These are phyloP conservation scores for Leptura quadrifasciata DNA, from an alignment of 2,888 invertebrate species.

Conservation along the genomic window DNA sequence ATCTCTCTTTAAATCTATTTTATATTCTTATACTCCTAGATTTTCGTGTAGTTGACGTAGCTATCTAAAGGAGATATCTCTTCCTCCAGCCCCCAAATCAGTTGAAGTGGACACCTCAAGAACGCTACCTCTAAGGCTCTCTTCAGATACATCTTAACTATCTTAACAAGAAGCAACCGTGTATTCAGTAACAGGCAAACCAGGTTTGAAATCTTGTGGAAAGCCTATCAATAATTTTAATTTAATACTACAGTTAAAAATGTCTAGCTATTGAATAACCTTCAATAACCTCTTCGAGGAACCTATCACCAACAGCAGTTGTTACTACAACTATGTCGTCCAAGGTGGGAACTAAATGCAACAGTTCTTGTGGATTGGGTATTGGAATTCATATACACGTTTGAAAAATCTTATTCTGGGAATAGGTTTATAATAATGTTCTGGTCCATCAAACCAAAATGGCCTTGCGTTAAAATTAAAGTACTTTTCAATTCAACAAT, in stretches of 20 bases:
- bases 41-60: slow-evolving; percentile 81
- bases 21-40: slow-evolving; percentile 88
- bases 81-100: slow-evolving; percentile 79
- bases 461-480: slow-evolving; percentile 89
- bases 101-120: slow-evolving; percentile 82
- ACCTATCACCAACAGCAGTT: slow-evolving; percentile 91
- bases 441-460: slow-evolving; percentile 85
- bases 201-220: slow-evolving; percentile 95
- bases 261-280: slow-evolving; percentile 91
- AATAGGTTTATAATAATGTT: slow-evolving; percentile 77
- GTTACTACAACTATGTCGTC: slow-evolving; percentile 88
- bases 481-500: slow-evolving; percentile 80
- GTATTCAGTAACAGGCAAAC: slow-evolving; percentile 92
- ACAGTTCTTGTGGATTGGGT: slow-evolving; percentile 88
- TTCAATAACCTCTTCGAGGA: slow-evolving; percentile 88
- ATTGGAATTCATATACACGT: slow-evolving; percentile 91
- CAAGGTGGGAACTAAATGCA: slow-evolving; percentile 79
- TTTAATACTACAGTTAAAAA: slow-evolving; percentile 90
- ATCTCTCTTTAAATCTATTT: slow-evolving; percentile 83
- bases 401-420: slow-evolving; percentile 89
- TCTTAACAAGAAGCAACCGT: slow-evolving; percentile 94
- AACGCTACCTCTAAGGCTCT: slow-evolving; percentile 79
- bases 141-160: slow-evolving; percentile 84
- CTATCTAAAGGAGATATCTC: slow-evolving; percentile 78
- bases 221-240: slow-evolving; percentile 91